These are phyloP conservation scores for Stenurella melanura DNA, from an alignment of 2,888 invertebrate species.

Conservation along the genomic window DNA sequence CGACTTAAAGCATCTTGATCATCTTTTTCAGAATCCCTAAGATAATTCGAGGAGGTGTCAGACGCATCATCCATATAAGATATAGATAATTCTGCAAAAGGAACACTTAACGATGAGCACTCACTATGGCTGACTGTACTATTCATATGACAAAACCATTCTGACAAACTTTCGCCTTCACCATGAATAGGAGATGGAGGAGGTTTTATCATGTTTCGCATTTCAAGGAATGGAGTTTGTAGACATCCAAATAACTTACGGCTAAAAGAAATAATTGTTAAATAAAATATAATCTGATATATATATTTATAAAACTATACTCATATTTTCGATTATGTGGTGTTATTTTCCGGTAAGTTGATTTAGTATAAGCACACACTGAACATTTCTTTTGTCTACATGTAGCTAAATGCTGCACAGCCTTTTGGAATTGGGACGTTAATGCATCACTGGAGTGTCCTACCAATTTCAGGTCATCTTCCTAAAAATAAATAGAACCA, in stretches of 20 bases:
- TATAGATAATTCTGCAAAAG: conserved; percentile 71
- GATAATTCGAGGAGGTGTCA: conserved; percentile 66
- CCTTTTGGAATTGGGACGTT: conserved; percentile 75
- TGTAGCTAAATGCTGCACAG: conserved; percentile 75
- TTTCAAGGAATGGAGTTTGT: conserved; percentile 76
- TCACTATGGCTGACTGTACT: conserved; percentile 66
- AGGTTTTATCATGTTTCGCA: conserved; percentile 77
- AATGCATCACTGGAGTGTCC: conserved; percentile 74
- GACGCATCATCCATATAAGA: conserved; percentile 72
- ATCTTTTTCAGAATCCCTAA: conserved; percentile 52
- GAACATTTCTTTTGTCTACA: conserved; percentile 77
- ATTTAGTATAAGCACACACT: conserved; percentile 77
- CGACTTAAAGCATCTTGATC: conserved; percentile 60
- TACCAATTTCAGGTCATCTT: conserved; percentile 73
- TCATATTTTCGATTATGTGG: conserved; percentile 70
- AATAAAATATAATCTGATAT: neutral
- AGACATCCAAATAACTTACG: conserved; percentile 78
- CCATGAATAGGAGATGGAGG: conserved; percentile 70
- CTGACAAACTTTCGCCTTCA: conserved; percentile 71
- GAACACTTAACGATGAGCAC: conserved; percentile 71
- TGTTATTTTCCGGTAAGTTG: conserved; percentile 76
- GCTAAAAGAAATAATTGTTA: conserved; percentile 66
- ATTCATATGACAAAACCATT: conserved; percentile 70
- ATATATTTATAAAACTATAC: conserved; percentile 66
- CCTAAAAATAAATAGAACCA: conserved; percentile 55